A percentile compares a stretch with the other conserved stretches of the same genome.
phyloP scores from a whole-genome alignment of 2,888 invertebrate species.

The Lasioglossum leucozonium region DNA sequence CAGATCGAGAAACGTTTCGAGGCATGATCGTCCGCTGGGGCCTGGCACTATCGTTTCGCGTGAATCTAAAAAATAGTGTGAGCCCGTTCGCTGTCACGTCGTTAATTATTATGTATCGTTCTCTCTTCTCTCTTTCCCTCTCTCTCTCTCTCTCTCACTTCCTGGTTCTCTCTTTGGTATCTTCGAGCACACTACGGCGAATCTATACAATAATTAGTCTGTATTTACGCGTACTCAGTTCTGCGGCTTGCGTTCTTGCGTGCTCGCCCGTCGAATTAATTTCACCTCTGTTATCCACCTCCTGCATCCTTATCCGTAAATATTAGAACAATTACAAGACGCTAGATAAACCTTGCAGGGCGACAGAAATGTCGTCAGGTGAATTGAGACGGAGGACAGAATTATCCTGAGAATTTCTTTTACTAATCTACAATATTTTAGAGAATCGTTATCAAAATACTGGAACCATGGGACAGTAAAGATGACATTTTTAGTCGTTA shows the following conservation, averaged over 20 bases:
- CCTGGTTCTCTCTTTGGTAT: background rate
- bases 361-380: background rate
- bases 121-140: background rate
- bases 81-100: constrained; percentile 60
- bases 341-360: background rate
- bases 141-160: background rate
- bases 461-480: no score
- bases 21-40: constrained; percentile 69
- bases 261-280: constrained; percentile 24
- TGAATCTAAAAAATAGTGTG: constrained; percentile 74
- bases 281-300: background rate
- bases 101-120: constrained; percentile 35
- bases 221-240: constrained; percentile 73
- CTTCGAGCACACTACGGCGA: constrained; percentile 63
- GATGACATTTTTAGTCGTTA: background rate
- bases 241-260: constrained; percentile 63
- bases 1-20: constrained; percentile 59
- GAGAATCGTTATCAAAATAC: background rate
- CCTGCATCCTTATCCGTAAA: background rate
- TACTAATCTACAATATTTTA: no score
- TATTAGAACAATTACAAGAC: background rate
- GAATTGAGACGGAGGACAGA: no score
- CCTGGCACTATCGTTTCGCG: constrained; percentile 66
- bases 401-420: no score
- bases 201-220: constrained; percentile 64